Conservation (phyloP, 2,113 vertebrate genomes). For the Catharus minimus region DNA sequence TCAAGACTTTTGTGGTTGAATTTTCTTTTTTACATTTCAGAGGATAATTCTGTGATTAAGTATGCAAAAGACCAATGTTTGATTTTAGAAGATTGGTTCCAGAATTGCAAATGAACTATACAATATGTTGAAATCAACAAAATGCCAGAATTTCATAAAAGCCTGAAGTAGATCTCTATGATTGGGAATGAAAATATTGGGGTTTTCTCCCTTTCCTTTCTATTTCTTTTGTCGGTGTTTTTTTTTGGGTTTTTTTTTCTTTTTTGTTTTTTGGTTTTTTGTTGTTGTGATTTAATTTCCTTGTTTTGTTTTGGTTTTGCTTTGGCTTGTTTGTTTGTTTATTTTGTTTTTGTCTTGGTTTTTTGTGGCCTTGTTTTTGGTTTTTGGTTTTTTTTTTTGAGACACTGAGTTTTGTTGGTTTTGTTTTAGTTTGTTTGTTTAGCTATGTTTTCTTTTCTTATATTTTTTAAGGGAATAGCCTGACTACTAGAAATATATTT, state of each 20-base stretch:
- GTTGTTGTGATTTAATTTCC: no score
- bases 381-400: background rate
- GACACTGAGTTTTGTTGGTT: background rate
- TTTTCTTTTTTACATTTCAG: background rate
- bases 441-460: background rate
- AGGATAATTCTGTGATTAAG: background rate
- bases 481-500: background rate
- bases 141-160: background rate
- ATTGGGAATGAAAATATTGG: background rate
- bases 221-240: no score
- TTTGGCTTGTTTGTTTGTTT: background rate
- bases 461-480: background rate
- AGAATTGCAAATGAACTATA: background rate
- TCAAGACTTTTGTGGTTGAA: accelerated
- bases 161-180: background rate
- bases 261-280: background rate
- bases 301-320: no score
- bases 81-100: background rate
- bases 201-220: accelerated
- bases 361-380: background rate
- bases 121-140: background rate
- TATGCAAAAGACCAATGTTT: background rate
- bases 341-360: no score
- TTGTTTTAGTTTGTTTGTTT: accelerated
- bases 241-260: no score